Evolutionary conservation across 2,888 invertebrate species (phyloP), one percentile per base, ranked within the genome.

Genomic region (Noctua pronuba): DNA sequence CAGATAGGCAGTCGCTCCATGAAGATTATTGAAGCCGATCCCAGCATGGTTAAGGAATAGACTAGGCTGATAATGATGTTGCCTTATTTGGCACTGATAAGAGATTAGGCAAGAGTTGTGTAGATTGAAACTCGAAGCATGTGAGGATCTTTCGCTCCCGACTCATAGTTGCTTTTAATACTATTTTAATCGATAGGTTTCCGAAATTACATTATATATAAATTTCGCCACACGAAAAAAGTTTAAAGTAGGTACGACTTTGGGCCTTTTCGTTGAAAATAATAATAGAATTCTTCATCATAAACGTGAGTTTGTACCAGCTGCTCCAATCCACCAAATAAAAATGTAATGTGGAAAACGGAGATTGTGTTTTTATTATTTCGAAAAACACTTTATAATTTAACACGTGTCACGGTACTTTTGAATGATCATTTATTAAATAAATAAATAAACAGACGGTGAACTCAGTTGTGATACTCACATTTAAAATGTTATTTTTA

Each of bases 371-470:
- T 44, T 44, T 31, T 35, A 21, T 62, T 38, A 24, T 24, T 62
- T 44, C 3, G 31, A n/a, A n/a, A 44, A 46, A 71, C 16, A 2
- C 8, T 60, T 28, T 21, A 13, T 64, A 6, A 24, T 62, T 44
- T 31, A 28, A 62, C 62, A 24, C 24, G 60, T 21, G 31, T 35
- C 60, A 10, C 21, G 31, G 38, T 70, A 13, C 21, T 16, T 60
- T 21, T 7, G 1, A 70, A 60, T 41, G 13, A 62, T 62, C 21
- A 21, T 62, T 21, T 35, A 21, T 62, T 21, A 35, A 58, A 60
- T 60, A 60, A 62, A 62, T 35, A 62, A 60, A 71, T 62, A 62
- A 62, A 70, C 41, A 60, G 5, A 35, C 21, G 31, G 21, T 35
- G 10, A 3, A 8, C 31, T 1, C 1, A 35, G 21, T 10, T 35